Evolutionary conservation across 2,113 vertebrate species (phyloP).

Genomic region (Oenanthe oenanthe): DNA sequence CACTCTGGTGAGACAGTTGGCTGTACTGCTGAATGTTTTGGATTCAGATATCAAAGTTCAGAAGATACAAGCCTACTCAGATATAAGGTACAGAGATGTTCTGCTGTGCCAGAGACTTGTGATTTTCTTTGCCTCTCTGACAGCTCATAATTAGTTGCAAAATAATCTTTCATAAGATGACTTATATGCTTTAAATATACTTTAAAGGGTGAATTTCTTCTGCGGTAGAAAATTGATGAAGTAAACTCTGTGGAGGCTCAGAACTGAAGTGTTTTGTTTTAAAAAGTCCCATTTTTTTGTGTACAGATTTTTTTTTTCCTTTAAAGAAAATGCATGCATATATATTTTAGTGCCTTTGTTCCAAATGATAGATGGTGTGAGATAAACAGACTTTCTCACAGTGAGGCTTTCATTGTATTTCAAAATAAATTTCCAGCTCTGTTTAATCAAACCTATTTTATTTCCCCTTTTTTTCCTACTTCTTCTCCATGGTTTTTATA

Average conservation of each 20-base stretch:
- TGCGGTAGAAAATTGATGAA: not conserved
- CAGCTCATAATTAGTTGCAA: not conserved
- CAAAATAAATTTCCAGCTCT: not conserved
- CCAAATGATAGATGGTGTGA: not conserved
- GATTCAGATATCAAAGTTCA: conserved; percentile 84
- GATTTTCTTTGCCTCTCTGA: not conserved
- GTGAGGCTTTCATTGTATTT: not conserved
- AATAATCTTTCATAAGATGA: not conserved
- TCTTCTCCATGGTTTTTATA: not conserved
- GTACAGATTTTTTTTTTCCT: not conserved
- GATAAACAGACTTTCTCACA: not conserved
- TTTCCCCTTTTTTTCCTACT: not conserved
- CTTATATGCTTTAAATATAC: not conserved
- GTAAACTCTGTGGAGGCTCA: not conserved
- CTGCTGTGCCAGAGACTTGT: not conserved
- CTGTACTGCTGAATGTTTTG: conserved; percentile 84
- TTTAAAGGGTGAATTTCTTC: not conserved
- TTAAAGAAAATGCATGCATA: not conserved
- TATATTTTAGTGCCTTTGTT: not conserved
- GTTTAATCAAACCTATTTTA: not conserved
- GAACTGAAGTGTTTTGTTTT: not conserved
- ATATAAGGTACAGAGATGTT: conserved; percentile 81
- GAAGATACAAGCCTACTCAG: conserved; percentile 84
- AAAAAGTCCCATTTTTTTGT: not conserved
- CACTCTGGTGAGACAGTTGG: conserved; percentile 85